These are phyloP conservation scores for Rhagonycha lutea DNA, from an alignment of 2,888 invertebrate genomes.

Conservation along the genomic window DNA sequence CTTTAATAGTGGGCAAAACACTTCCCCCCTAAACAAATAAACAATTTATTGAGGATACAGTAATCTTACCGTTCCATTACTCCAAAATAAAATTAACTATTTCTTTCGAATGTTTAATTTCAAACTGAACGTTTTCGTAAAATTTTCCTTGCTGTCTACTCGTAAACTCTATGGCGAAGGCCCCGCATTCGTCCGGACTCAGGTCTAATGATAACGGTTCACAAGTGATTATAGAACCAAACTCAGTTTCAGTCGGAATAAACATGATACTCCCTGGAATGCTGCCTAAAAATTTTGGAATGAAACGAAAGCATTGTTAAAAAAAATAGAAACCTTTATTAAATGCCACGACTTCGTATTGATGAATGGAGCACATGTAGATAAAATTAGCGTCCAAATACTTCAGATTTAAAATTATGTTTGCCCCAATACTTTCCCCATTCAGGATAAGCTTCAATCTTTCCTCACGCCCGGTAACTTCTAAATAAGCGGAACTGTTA, in stretches of 20 bases:
- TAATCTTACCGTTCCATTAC: conserved; percentile 49
- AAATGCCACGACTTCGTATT: conserved; percentile 64
- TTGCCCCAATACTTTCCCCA: conserved; percentile 64
- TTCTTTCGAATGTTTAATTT: conserved; percentile 63
- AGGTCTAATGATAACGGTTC: conserved; percentile 57
- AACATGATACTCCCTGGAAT: conserved; percentile 63
- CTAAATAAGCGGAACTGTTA: conserved; percentile 60
- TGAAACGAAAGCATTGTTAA: neutral
- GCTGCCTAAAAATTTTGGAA: conserved; percentile 57
- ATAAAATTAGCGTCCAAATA: conserved; percentile 62
- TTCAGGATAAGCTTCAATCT: conserved; percentile 59
- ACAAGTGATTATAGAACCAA: conserved; percentile 62
- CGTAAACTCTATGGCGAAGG: conserved; percentile 61
- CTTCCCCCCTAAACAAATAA: conserved; percentile 60
- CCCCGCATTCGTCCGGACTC: conserved; percentile 58
- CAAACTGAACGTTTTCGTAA: conserved; percentile 64
- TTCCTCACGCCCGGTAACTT: conserved; percentile 60
- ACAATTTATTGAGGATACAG: neutral
- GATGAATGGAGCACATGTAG: conserved; percentile 62
- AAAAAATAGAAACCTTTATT: conserved; percentile 57
- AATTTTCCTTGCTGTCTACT: conserved; percentile 65
- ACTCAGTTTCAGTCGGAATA: conserved; percentile 56
- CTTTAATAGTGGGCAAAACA: conserved; percentile 63
- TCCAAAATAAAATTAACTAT: conserved; percentile 61
- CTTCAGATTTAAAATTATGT: conserved; percentile 60